Conservation (phyloP, 2,797 vertebrate species). For the Enteromius fasciolatus region DNA sequence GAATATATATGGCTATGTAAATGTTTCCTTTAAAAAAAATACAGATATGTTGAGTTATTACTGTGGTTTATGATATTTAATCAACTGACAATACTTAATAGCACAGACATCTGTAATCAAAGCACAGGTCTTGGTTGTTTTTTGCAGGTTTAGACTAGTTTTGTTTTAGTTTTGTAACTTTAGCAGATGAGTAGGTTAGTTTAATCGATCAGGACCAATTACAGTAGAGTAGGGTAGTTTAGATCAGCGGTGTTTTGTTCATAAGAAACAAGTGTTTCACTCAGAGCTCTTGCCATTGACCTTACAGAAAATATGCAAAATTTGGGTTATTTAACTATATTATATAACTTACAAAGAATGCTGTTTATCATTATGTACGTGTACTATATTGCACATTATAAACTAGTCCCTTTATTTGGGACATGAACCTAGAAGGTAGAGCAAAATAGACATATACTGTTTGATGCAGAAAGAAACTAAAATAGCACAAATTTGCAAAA, state of each 20-base stretch:
- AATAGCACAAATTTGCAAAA: slow-evolving; percentile 40
- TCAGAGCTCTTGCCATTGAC: slow-evolving; percentile 39
- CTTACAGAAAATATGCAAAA: slow-evolving; percentile 43
- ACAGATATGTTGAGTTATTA: slow-evolving; percentile 32
- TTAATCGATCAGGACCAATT: not conserved
- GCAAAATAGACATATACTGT: slow-evolving; percentile 12
- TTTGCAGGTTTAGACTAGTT: slow-evolving; percentile 33
- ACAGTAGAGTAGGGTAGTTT: not conserved
- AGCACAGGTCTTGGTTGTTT: slow-evolving; percentile 41
- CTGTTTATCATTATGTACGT: slow-evolving; percentile 37
- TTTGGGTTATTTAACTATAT: slow-evolving; percentile 30
- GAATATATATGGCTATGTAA: slow-evolving; percentile 34
- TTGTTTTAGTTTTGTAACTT: not conserved
- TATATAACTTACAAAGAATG: slow-evolving; percentile 16
- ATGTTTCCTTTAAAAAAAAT: slow-evolving; percentile 27
- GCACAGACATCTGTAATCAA: slow-evolving; percentile 34
- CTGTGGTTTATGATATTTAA: slow-evolving; percentile 33
- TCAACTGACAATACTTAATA: slow-evolving; percentile 33
- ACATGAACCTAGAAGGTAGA: slow-evolving; percentile 1
- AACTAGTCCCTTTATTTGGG: slow-evolving; percentile 43
- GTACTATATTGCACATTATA: slow-evolving; percentile 33
- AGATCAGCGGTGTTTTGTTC: slow-evolving; percentile 9
- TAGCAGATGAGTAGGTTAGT: slow-evolving; percentile 21
- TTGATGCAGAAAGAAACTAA: slow-evolving; percentile 32
- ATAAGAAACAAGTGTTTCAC: slow-evolving; percentile 26